A percentile compares a stretch with the other conserved stretches of the same genome.
These are phyloP conservation scores for Formica exsecta DNA, from an alignment of 1,140 invertebrate species.

Conservation along the genomic window DNA sequence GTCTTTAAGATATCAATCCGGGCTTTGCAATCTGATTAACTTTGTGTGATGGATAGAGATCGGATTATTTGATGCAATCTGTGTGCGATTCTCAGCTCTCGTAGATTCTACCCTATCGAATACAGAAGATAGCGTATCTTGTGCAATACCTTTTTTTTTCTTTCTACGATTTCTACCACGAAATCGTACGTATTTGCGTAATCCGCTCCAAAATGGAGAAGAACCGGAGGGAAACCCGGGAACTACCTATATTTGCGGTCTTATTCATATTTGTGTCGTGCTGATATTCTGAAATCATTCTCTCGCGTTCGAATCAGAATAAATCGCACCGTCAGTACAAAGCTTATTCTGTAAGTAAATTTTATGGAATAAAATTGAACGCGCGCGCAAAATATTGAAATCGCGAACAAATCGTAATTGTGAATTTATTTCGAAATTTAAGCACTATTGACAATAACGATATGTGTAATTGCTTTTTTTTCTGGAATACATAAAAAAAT, in stretches of 20 bases:
- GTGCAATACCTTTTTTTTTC: constrained; percentile 46
- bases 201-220: constrained; percentile 43
- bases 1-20: background rate
- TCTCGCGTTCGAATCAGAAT: constrained; percentile 28
- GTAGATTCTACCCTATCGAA: constrained; percentile 43
- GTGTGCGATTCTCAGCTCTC: constrained; percentile 15
- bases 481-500: background rate
- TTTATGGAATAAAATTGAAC: constrained; percentile 27
- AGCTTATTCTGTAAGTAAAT: constrained; percentile 36
- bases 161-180: background rate
- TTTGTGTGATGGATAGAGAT: constrained; percentile 33
- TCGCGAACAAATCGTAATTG: background rate
- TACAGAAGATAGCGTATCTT: constrained; percentile 9
- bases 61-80: constrained; percentile 48
- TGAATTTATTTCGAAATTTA: background rate
- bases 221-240: constrained; percentile 11
- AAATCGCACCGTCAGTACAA: constrained; percentile 37
- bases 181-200: constrained; percentile 64
- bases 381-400: constrained; percentile 20
- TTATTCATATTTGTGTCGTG: constrained; percentile 39
- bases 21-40: constrained; percentile 53
- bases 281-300: constrained; percentile 37
- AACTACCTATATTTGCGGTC: constrained; percentile 29
- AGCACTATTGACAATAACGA: background rate
- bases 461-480: background rate